phyloP scores from a whole-genome alignment of 2,888 invertebrate genomes.

The Odontocolon sp. region DNA sequence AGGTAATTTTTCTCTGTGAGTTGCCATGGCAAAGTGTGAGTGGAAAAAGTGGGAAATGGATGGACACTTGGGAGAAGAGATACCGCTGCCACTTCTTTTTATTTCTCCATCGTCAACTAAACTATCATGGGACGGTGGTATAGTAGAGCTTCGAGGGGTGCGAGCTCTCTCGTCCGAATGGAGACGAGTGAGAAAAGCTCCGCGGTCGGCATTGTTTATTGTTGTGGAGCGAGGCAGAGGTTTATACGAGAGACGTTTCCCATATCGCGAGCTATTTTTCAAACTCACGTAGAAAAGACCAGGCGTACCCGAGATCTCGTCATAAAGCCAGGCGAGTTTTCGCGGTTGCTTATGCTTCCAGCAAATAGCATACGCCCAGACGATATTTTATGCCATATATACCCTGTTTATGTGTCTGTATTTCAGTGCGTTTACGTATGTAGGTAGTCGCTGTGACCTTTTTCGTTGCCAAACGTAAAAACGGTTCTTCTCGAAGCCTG shows the following conservation, averaged over 20 bases:
- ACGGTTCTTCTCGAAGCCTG: not conserved
- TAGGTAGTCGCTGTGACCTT: not conserved
- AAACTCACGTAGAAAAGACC: slow-evolving; percentile 52
- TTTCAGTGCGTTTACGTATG: slow-evolving; percentile 10
- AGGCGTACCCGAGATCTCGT: slow-evolving; percentile 52
- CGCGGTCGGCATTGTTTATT: slow-evolving; percentile 56
- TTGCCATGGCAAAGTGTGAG: not conserved
- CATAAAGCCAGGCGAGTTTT: slow-evolving; percentile 66
- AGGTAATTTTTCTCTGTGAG: slow-evolving; percentile 4
- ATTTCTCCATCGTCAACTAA: slow-evolving; percentile 43
- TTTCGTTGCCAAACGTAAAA: not conserved
- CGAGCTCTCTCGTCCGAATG: not conserved
- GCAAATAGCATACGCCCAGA: slow-evolving; percentile 65
- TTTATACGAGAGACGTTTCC: slow-evolving; percentile 66
- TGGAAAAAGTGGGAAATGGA: slow-evolving; percentile 5
- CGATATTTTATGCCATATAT: slow-evolving; percentile 65
- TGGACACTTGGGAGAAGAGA: slow-evolving; percentile 34
- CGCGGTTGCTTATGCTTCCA: slow-evolving; percentile 60
- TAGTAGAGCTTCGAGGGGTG: slow-evolving; percentile 11
- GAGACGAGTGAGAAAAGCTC: slow-evolving; percentile 49
- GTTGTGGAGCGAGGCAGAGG: slow-evolving; percentile 53
- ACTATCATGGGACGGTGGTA: slow-evolving; percentile 18
- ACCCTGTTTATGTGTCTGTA: slow-evolving; percentile 17
- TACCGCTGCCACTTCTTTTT: slow-evolving; percentile 33
- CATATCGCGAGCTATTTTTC: slow-evolving; percentile 69